Evolutionary conservation across 2,888 invertebrate species (phyloP).

Genomic region (Acleris emargana): DNA sequence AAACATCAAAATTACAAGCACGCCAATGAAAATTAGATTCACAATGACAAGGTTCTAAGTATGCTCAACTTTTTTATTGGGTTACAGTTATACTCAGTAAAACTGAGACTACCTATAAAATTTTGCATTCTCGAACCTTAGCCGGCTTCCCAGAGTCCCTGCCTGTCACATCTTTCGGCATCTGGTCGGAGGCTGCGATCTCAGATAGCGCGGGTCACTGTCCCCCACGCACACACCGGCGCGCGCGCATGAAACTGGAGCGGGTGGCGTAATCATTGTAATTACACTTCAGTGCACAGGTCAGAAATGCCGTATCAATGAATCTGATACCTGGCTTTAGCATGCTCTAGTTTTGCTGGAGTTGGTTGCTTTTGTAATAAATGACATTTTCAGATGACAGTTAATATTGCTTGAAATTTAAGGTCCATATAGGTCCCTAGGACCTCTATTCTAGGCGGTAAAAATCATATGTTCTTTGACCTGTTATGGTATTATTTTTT

Average conservation of each 20-base stretch:
- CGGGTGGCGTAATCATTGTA: conserved; percentile 40
- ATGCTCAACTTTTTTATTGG: too few species aligned
- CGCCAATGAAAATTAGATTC: too few species aligned
- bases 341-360: conserved; percentile 7
- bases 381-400: not conserved
- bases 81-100: too few species aligned
- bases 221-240: conserved; percentile 65
- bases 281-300: conserved; percentile 36
- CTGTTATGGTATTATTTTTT: too few species aligned
- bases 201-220: conserved; percentile 78
- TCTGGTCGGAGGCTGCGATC: conserved; percentile 83
- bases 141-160: conserved; percentile 48
- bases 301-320: conserved; percentile 28
- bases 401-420: too few species aligned
- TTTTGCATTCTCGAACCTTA: not conserved
- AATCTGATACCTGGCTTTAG: conserved; percentile 21
- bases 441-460: too few species aligned
- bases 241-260: conserved; percentile 49
- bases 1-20: not conserved
- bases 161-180: conserved; percentile 80
- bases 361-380: not conserved
- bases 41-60: too few species aligned
- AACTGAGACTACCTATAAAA: not conserved
- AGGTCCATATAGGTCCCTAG: too few species aligned
- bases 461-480: too few species aligned